A percentile compares a stretch with the other conserved stretches of the same genome.
Conservation (phyloP, 2,888 invertebrate species). For the Ornithoptera priamus region DNA sequence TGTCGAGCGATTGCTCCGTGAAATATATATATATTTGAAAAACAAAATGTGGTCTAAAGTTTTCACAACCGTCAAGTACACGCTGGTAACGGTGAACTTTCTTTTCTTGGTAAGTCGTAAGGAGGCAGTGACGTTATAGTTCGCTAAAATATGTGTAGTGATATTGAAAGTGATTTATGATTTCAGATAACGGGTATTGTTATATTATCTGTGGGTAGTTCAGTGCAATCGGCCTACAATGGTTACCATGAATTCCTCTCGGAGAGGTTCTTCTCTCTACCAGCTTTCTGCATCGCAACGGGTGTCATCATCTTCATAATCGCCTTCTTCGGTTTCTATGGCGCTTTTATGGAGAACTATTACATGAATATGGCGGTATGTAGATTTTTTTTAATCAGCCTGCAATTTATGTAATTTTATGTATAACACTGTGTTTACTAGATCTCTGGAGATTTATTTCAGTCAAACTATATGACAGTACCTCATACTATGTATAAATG, state of each 20-base stretch:
- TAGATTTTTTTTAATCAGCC: constrained; percentile 31
- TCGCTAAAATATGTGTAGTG: constrained; percentile 32
- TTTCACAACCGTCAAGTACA: constrained; percentile 72
- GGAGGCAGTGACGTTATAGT: constrained; percentile 20
- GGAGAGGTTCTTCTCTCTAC: constrained; percentile 86
- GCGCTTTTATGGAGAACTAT: constrained; percentile 91
- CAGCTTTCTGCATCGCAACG: constrained; percentile 85
- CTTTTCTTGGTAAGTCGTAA: constrained; percentile 67
- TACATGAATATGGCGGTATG: constrained; percentile 88
- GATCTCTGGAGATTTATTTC: constrained; percentile 33
- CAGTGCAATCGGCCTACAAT: constrained; percentile 83
- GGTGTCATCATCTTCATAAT: constrained; percentile 87
- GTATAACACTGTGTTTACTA: neutral
- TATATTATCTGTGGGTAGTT: constrained; percentile 86
- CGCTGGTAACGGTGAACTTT: constrained; percentile 64
- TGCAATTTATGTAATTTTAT: no score
- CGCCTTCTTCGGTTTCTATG: constrained; percentile 93
- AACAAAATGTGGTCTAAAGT: constrained; percentile 69
- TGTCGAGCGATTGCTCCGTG: constrained; percentile 31
- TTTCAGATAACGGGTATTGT: constrained; percentile 90
- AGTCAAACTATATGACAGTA: constrained; percentile 31
- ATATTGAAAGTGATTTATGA: constrained; percentile 32
- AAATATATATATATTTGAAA: constrained; percentile 32
- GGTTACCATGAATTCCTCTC: constrained; percentile 84
- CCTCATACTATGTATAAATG: neutral